phyloP scores from a whole-genome alignment of 2,888 invertebrate genomes.

The Azorinus chamasolen region DNA sequence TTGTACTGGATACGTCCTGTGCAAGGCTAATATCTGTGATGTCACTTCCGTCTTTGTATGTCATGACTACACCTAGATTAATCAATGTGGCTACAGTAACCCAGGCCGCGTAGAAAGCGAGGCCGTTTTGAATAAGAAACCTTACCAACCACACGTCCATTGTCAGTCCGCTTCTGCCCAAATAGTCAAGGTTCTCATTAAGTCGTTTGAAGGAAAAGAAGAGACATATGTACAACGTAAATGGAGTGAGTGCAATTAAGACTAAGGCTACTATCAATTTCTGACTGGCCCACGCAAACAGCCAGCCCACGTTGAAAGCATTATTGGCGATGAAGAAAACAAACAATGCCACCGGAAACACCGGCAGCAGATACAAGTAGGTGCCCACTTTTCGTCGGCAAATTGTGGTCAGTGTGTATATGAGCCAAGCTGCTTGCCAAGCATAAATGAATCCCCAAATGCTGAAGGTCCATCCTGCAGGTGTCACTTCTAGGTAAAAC shows the following conservation, averaged over 20 bases:
- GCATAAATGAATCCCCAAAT: constrained; percentile 77
- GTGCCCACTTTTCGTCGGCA: constrained; percentile 71
- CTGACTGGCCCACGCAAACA: constrained; percentile 79
- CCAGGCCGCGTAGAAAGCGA: constrained; percentile 83
- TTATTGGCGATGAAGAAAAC: constrained; percentile 73
- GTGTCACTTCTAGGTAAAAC: constrained; percentile 74
- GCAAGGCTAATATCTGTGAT: constrained; percentile 46
- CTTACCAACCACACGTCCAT: constrained; percentile 80
- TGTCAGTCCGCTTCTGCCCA: constrained; percentile 59
- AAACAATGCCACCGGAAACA: constrained; percentile 72
- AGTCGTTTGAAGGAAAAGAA: constrained; percentile 72
- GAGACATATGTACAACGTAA: constrained; percentile 74
- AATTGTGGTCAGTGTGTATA: constrained; percentile 73
- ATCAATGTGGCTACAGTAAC: constrained; percentile 79
- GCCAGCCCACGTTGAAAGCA: constrained; percentile 79
- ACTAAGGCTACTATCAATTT: constrained; percentile 68
- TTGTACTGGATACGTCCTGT: constrained; percentile 68
- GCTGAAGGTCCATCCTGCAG: constrained; percentile 78
- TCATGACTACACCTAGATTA: constrained; percentile 78
- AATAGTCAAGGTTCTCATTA: constrained; percentile 65
- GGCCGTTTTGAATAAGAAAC: constrained; percentile 82
- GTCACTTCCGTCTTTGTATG: constrained; percentile 65
- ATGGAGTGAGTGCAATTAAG: constrained; percentile 63
- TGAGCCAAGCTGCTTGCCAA: constrained; percentile 77
- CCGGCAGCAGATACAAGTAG: constrained; percentile 73